Conservation (phyloP, 2,888 invertebrate species). For the Saturnia japonica region DNA sequence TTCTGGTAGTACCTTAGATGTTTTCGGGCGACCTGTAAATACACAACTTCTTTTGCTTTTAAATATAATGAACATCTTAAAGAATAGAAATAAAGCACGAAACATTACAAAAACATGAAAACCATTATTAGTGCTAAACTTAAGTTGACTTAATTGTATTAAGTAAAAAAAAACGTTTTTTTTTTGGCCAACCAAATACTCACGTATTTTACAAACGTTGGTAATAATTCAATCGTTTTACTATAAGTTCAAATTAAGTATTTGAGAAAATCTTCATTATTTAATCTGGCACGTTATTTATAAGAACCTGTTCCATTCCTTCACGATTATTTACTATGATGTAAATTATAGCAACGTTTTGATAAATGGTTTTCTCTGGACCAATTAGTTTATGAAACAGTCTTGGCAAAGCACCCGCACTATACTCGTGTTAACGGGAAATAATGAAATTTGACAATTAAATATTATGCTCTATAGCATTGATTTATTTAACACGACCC, state of each 20-base stretch:
- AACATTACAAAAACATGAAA: too few species aligned
- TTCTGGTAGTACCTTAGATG: too few species aligned
- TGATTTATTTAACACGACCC: not conserved
- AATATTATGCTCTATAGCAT: not conserved
- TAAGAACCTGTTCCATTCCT: constrained; percentile 9
- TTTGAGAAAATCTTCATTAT: not conserved
- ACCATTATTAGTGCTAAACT: too few species aligned
- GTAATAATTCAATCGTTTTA: not conserved
- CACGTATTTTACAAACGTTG: too few species aligned
- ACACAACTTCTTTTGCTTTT: too few species aligned
- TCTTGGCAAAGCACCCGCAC: constrained; percentile 2
- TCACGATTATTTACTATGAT: constrained; percentile 10
- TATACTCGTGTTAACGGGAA: not conserved
- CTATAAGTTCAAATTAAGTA: not conserved
- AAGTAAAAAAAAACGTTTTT: too few species aligned
- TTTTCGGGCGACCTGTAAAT: too few species aligned
- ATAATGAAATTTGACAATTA: constrained; percentile 7
- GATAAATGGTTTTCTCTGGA: constrained; percentile 3
- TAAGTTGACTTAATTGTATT: too few species aligned
- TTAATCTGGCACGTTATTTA: not conserved
- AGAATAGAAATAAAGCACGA: too few species aligned
- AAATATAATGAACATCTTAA: too few species aligned
- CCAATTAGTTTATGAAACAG: not conserved
- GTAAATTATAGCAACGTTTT: constrained; percentile 9
- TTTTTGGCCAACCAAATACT: too few species aligned